Base-by-base conservation (phyloP, 2,888 invertebrate genomes). In the Aethes cnicana region DNA sequence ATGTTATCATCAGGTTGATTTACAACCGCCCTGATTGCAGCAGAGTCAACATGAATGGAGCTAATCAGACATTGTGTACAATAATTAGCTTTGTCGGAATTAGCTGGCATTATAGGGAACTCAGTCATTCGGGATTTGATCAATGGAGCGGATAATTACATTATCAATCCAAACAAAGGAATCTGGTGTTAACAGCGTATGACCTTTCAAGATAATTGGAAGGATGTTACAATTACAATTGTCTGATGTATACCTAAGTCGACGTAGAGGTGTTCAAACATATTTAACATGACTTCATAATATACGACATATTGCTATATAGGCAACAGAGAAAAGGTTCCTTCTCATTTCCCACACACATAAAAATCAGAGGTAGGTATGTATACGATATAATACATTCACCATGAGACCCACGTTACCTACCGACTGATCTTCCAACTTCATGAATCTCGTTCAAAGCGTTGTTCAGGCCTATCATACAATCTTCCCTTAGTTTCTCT, bases 31-130 rank as follows among this genome's bases (percentile, higher is more conserved):
- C 43, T 52, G 50, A 52, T 52, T 52, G 50, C 37, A 28, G 20
- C 2, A 30, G 39, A 37, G 37, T 37, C 30, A 52, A 52, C 52
- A 43, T 50, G 42, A 46, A 52, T 52, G 20, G 18, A 30, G 26
- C 44, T 52, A 52, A 52, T 52, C 44, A 52, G 52, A 52, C 37
- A 52, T 33, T 52, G 52, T 52, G 52, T 46, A 39, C 52, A 52
- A 52, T 52, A 52, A 52, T 52, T 52, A 52, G 52, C 37, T 39
- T 26, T 44, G 39, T 44, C 39, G 37, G 32, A 52, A 46, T 46
- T 52, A 33, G 32, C 37, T 32, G 32, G 44, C 32, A 39, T 52
- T 52, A 52, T 39, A 37, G 44, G 37, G 11, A 39, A 52, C 28
- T 28, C 41, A 42, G 25, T 46, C 52, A 39, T 46, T 52, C 32